Evolutionary conservation across 2,888 invertebrate species (phyloP), one percentile per base, ranked within the genome.

Genomic region (Cataglyphis rosenhaueri): DNA sequence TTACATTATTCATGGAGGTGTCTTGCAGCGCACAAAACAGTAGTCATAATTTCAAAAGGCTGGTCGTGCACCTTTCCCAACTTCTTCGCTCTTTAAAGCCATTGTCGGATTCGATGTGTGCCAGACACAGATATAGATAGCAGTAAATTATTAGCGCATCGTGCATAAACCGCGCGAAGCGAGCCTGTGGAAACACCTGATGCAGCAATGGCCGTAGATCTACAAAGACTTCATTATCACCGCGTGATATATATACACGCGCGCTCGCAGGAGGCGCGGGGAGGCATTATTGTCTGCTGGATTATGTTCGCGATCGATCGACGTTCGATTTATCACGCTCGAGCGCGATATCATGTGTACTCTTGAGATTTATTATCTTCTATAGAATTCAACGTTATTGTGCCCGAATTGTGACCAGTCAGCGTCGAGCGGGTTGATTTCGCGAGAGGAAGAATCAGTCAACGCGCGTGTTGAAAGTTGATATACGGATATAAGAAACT

Each of bases 361-460:
- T 29, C 81, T 81, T 64, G 62, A 81, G 62, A 75, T 79, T 79
- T 79, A 79, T 79, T 79, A 71, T 79, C 78, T 79, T 35, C 78
- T 21, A 79, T 71, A 44, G 59, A 71, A 71, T 59, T 71, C 78
- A 3, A 71, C 8, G 57, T 78, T 78, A 73, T 79, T 73, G 57
- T 70, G 44, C 15, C 9, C 35, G 35, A 59, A 73, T 73, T 73
- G 59, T 73, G 73, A 57, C 73, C 32, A 71, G 18, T 78, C 78
- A 71, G 57, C 21, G 57, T 44, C 44, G 55, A 57, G 38, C 5
- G 35, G 41, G 44, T 71, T 70, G 71, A 70, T 48, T 78, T 57
- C 44, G 21, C 73, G 44, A 21, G 15, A 44, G 32, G 12, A 71
- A 71, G 70, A 59, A 44, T 5, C 41, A 44, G 71, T 78, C 70